Evolutionary conservation across 1,140 invertebrate species (phyloP).

Genomic region (Harlomillsia oculata): DNA sequence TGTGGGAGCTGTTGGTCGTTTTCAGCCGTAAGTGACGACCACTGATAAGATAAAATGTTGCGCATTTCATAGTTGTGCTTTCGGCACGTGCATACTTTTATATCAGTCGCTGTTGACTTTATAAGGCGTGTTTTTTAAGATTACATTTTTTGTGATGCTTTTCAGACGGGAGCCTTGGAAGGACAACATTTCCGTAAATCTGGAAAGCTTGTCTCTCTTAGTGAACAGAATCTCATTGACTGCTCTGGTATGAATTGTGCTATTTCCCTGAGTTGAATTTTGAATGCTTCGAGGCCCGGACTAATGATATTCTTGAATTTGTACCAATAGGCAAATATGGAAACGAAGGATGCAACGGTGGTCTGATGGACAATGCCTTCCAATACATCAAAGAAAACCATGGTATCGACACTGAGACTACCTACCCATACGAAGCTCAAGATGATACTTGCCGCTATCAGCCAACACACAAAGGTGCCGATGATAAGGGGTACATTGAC

Average conservation of each 20-base stretch:
- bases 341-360: conserved; percentile 92
- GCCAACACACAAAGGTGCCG: conserved; percentile 60
- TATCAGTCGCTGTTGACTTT: too few species aligned
- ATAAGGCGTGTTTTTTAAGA: too few species aligned
- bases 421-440: conserved; percentile 79
- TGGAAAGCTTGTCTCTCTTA: conserved; percentile 75
- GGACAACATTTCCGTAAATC: conserved; percentile 85
- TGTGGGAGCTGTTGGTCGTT: conserved; percentile 96
- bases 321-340: conserved; percentile 63
- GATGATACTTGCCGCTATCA: conserved; percentile 57
- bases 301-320: conserved; percentile 93
- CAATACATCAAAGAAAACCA: conserved; percentile 82
- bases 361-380: conserved; percentile 77
- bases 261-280: not conserved
- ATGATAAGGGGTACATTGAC: conserved; percentile 75
- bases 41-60: not conserved
- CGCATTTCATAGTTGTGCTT: conserved; percentile 65
- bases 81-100: conserved; percentile 46
- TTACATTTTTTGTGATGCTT: too few species aligned
- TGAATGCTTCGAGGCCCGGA: conserved; percentile 96
- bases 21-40: conserved; percentile 53
- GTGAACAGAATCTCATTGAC: conserved; percentile 95
- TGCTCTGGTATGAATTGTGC: too few species aligned
- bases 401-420: conserved; percentile 81
- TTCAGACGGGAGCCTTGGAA: conserved; percentile 83